Base-by-base conservation (phyloP, 1,140 invertebrate species). In the Neodiprion fabricii region DNA sequence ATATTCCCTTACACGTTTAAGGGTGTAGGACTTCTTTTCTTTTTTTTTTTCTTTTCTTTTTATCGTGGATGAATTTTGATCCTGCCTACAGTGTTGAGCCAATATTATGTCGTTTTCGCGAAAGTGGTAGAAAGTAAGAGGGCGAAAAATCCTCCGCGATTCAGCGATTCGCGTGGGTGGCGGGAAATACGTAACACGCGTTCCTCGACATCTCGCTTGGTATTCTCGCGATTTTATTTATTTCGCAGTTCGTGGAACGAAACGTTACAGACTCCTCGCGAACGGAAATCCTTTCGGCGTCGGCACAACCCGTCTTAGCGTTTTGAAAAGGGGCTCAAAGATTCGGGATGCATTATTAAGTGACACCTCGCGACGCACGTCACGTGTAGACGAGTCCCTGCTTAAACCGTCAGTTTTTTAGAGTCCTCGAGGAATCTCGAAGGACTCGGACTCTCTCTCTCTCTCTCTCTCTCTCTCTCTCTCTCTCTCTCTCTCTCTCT, bases 91-190 rank as follows among this genome's bases (percentile, higher is more conserved):
- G 28, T 40, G 5, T 40, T 40, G 28, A 40, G 28, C 28, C 28
- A 40, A 40, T 40, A 40, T 40, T 40, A 40, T 40, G 21, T 66
- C 61, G 61, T n/a, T 66, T 66, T 14, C 61, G 61, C 61, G 12
- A 21, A 65, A 21, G 12, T 17, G 17, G 17, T 17, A 14, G 1
- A 65, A 14, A 14, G 12, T 17, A 21, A 65, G 12, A 14, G 61
- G 12, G 72, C 71, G 17, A 74, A 74, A 72, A 72, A 73, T 76
- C 76, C 75, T 77, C 76, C 70, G 67, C 71, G 40, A 75, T 71
- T 74, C 75, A 14, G 67, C 11, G 17, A 21, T 21, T 21, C 17
- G 17, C 17, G 17, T 21, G 17, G 17, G 17, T 21, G 0, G 17
- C 0, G 17, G 17, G 17, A 21, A 21, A 1, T 21, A 21, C 17